phyloP scores from a whole-genome alignment of 53 echinoderm and acorn worm genomes.

The Holothuria scabra region DNA sequence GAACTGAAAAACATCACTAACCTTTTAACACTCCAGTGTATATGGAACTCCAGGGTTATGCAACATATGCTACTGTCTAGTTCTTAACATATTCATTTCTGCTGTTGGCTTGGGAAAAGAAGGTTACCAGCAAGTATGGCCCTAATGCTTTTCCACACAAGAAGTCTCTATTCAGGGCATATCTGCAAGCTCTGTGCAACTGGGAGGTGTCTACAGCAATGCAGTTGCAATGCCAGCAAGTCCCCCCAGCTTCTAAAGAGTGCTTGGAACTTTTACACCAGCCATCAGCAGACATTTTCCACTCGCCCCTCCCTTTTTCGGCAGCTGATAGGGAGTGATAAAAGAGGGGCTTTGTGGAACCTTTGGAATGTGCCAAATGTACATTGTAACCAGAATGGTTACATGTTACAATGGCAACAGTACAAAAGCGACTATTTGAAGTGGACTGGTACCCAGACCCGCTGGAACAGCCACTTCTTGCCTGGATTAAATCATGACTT shows the following conservation, averaged over 20 bases:
- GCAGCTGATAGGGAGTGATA: constrained; percentile 24
- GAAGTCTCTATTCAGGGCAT: background rate
- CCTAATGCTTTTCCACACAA: constrained; percentile 19
- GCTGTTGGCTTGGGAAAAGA: too few species aligned
- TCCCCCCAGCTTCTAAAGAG: constrained; percentile 28
- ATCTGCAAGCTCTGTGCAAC: constrained; percentile 33
- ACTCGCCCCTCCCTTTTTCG: background rate
- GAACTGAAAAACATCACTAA: background rate
- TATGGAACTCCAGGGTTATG: constrained; percentile 14
- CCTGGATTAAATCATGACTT: constrained; percentile 83
- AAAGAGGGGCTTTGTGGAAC: constrained; percentile 26
- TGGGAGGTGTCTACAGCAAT: constrained; percentile 22
- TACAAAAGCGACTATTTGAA: constrained; percentile 84
- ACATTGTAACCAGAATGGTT: constrained; percentile 54
- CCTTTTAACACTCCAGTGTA: background rate
- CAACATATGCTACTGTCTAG: too few species aligned
- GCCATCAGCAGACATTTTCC: constrained; percentile 20
- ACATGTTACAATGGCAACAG: constrained; percentile 78
- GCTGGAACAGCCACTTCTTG: constrained; percentile 55
- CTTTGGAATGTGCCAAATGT: constrained; percentile 42
- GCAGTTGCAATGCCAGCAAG: constrained; percentile 17
- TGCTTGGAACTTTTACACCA: constrained; percentile 33
- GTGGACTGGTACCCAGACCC: constrained; percentile 54
- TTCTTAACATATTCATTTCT: too few species aligned
- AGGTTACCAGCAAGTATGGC: constrained; percentile 20